phyloP scores from a whole-genome alignment of 2,888 invertebrate species.

The Ecliptopera silaceata region DNA sequence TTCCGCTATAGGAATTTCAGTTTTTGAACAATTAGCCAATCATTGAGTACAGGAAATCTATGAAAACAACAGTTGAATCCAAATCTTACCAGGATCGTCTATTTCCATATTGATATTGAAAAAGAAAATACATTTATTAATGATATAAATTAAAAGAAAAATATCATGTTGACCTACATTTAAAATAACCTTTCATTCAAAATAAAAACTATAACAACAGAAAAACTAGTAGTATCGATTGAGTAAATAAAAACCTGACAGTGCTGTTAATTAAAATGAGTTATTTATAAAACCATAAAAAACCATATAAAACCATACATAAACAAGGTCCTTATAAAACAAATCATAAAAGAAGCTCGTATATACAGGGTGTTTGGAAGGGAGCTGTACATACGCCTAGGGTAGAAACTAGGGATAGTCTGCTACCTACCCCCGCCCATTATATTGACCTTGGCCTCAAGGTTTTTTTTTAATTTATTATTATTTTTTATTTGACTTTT shows the following conservation, averaged over 20 bases:
- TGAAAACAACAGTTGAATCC: slow-evolving; percentile 51
- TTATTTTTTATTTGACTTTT: no score
- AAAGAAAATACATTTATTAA: slow-evolving; percentile 74
- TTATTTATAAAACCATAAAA: neutral
- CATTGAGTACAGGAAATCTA: slow-evolving; percentile 46
- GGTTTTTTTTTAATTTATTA: no score
- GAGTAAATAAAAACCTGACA: neutral
- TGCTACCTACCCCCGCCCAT: no score
- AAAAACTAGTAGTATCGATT: neutral
- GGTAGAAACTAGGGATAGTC: no score
- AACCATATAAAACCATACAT: neutral
- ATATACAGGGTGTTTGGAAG: no score
- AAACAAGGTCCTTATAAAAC: no score
- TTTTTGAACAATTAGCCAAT: slow-evolving; percentile 41
- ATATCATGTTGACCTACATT: slow-evolving; percentile 7
- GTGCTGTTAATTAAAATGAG: neutral
- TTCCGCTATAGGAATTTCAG: slow-evolving; percentile 31
- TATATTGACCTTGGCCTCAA: no score
- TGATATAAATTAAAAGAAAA: slow-evolving; percentile 34
- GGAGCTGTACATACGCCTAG: no score
- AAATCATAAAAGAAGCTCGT: neutral
- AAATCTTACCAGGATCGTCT: slow-evolving; percentile 79
- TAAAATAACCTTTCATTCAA: neutral
- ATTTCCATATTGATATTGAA: slow-evolving; percentile 77
- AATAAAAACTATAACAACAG: neutral